phyloP scores from a whole-genome alignment of 2,888 invertebrate genomes.

The Exocentrus adspersus region DNA sequence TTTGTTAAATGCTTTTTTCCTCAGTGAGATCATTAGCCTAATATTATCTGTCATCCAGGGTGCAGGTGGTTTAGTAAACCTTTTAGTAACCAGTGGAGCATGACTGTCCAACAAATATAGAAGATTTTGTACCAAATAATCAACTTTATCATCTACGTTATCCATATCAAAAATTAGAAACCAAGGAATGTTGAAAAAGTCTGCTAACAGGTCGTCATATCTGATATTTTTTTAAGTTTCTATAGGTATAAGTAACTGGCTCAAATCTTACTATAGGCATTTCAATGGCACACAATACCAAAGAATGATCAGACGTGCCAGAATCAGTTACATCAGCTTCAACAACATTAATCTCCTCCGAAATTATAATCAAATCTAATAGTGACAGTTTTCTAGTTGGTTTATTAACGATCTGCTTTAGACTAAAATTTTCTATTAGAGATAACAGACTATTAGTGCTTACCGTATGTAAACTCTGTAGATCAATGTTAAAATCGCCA shows the following conservation, averaged over 20 bases:
- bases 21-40: neutral
- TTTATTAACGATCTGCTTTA: neutral
- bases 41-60: neutral
- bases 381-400: neutral
- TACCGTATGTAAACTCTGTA: neutral
- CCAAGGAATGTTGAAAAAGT: neutral
- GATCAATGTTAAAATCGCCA: neutral
- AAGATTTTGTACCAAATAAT: neutral
- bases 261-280: neutral
- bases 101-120: neutral
- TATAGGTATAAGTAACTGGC: neutral
- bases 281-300: too few relatives aligned
- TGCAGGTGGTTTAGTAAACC: constrained; percentile 2
- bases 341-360: neutral
- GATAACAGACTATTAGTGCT: neutral
- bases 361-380: neutral
- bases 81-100: neutral
- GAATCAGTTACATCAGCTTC: neutral
- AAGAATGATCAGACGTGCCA: neutral
- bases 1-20: neutral
- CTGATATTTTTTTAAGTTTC: neutral
- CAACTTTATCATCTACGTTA: neutral
- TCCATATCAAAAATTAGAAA: constrained; percentile 1
- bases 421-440: neutral
- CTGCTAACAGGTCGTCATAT: neutral